Percentiles rank a stretch among this genome's conserved stretches.
Conservation (phyloP, 2,113 vertebrate species). For the Laterallus jamaicensis region DNA sequence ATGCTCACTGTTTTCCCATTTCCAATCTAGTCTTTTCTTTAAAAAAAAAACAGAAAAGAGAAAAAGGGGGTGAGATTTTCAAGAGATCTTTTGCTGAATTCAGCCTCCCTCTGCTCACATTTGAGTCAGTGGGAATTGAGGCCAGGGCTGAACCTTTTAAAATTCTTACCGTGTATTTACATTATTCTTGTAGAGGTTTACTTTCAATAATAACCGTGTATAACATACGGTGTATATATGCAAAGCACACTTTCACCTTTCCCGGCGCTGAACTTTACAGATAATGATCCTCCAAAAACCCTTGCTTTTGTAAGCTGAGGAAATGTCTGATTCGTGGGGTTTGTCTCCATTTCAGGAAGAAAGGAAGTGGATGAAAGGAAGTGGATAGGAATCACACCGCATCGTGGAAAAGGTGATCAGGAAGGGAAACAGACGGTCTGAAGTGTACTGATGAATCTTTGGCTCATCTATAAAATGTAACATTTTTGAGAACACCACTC, state of each 20-base stretch:
- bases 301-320: neutral
- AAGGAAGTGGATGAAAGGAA: conserved; percentile 8
- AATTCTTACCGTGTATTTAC: conserved; percentile 30
- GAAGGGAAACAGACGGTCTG: neutral
- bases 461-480: neutral
- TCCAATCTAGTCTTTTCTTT: neutral
- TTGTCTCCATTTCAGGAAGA: neutral
- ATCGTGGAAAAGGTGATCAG: neutral
- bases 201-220: neutral
- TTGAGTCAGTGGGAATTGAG: neutral
- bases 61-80: neutral
- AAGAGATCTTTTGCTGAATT: neutral
- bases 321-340: neutral
- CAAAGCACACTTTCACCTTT: neutral
- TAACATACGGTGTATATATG: neutral
- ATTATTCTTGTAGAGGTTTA: conserved; percentile 30
- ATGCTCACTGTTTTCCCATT: neutral
- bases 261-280: neutral
- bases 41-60: neutral
- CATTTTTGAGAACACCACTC: neutral
- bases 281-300: neutral
- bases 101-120: neutral
- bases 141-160: neutral
- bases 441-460: conserved; percentile 5
- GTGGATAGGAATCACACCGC: neutral